phyloP scores from a whole-genome alignment of 1,140 invertebrate genomes.

The Bombus superbus region DNA sequence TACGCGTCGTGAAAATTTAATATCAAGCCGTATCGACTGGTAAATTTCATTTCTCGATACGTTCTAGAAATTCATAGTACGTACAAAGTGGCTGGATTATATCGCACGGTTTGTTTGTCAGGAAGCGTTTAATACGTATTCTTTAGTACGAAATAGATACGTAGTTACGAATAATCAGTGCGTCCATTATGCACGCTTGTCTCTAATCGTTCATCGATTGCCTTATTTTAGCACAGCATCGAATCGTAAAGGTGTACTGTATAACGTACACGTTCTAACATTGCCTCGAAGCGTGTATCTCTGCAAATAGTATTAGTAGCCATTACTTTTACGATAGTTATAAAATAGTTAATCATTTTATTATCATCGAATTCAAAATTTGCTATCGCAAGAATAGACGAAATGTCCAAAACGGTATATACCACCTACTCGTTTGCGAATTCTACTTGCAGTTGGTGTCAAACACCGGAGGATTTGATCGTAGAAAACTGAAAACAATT shows the following conservation, averaged over 20 bases:
- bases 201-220: conserved; percentile 52
- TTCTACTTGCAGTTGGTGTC: neutral
- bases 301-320: neutral
- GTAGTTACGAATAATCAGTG: neutral
- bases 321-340: neutral
- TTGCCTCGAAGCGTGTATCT: neutral
- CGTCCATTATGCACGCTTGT: neutral
- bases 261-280: neutral
- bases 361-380: too few species aligned
- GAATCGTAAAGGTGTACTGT: conserved; percentile 12
- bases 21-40: rapidly evolving
- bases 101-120: neutral
- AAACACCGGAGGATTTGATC: neutral
- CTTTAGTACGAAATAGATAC: conserved; percentile 1
- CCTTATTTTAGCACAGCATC: conserved; percentile 26
- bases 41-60: neutral
- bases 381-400: too few species aligned
- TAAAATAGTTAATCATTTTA: too few species aligned
- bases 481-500: too few species aligned
- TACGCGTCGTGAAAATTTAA: too few species aligned
- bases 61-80: neutral
- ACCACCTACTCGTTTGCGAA: too few species aligned
- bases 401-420: too few species aligned
- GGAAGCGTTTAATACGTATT: neutral
- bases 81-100: neutral